phyloP scores from a whole-genome alignment of 2,888 invertebrate genomes.

The Sycophila texana region DNA sequence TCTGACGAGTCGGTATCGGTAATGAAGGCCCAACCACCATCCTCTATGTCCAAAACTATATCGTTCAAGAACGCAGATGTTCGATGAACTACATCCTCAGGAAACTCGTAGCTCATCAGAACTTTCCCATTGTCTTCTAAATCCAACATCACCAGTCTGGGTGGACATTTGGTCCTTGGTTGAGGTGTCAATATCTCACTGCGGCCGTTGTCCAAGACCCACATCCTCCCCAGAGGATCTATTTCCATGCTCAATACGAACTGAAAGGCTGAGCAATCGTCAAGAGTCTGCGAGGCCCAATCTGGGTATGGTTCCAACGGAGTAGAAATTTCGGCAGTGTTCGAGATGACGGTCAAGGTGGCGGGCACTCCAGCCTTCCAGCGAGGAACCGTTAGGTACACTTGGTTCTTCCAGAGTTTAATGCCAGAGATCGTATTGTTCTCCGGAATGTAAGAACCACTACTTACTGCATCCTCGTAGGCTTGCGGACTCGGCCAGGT shows the following conservation, averaged over 20 bases:
- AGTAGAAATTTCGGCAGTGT: slow-evolving; percentile 53
- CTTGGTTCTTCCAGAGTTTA: slow-evolving; percentile 81
- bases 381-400: slow-evolving; percentile 83
- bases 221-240: slow-evolving; percentile 82
- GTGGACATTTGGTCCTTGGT: slow-evolving; percentile 78
- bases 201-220: slow-evolving; percentile 78
- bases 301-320: slow-evolving; percentile 80
- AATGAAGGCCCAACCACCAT: slow-evolving; percentile 83
- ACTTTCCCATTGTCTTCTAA: slow-evolving; percentile 79
- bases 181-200: slow-evolving; percentile 78
- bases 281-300: slow-evolving; percentile 82
- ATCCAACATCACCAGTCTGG: slow-evolving; percentile 83
- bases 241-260: slow-evolving; percentile 86
- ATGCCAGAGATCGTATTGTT: slow-evolving; percentile 83
- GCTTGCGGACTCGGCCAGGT: slow-evolving; percentile 80
- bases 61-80: slow-evolving; percentile 82
- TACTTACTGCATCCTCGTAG: slow-evolving; percentile 77
- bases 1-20: slow-evolving; percentile 82
- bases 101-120: slow-evolving; percentile 78
- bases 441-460: slow-evolving; percentile 80
- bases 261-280: slow-evolving; percentile 83
- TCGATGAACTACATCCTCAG: slow-evolving; percentile 78
- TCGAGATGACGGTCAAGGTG: slow-evolving; percentile 80
- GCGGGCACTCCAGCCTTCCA: slow-evolving; percentile 84
- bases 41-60: slow-evolving; percentile 83